These are phyloP conservation scores for Trichosurus vulpecula DNA, from an alignment of 2,797 vertebrate species.

Conservation along the genomic window DNA sequence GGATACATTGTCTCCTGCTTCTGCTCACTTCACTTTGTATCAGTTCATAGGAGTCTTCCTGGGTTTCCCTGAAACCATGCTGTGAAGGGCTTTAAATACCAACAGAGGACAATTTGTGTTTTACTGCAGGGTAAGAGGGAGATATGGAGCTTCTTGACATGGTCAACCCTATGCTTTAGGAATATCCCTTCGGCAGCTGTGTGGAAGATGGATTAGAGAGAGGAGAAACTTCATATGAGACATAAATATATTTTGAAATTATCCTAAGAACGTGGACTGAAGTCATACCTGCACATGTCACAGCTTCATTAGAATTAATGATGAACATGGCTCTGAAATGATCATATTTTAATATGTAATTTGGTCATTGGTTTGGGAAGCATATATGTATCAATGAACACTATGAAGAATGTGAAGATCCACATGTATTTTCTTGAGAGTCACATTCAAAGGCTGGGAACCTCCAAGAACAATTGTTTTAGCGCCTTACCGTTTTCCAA, in stretches of 20 bases:
- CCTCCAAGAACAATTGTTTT: not conserved
- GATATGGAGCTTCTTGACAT: not conserved
- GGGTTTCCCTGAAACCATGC: not conserved
- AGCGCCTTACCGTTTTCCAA: conserved; percentile 89
- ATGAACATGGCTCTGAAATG: not conserved
- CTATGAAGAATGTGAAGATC: not conserved
- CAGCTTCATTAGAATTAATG: not conserved
- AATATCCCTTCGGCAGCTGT: not conserved
- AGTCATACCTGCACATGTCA: not conserved
- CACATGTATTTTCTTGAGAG: not conserved
- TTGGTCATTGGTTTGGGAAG: not conserved
- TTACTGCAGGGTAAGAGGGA: not conserved
- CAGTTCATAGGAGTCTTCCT: not conserved
- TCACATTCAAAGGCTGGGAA: not conserved
- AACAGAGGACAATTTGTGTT: not conserved
- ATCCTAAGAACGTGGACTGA: conserved; percentile 3
- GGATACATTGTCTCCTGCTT: not conserved
- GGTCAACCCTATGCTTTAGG: not conserved
- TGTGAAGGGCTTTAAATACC: not conserved
- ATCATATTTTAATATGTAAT: not conserved
- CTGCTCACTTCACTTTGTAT: not conserved
- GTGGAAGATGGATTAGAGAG: not conserved
- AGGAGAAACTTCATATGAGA: not conserved
- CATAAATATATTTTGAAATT: not conserved
- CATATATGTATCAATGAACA: not conserved